Percentiles rank a stretch among this genome's conserved stretches.
phyloP scores from a whole-genome alignment of 2,113 vertebrate genomes.

The Gavialis gangeticus region DNA sequence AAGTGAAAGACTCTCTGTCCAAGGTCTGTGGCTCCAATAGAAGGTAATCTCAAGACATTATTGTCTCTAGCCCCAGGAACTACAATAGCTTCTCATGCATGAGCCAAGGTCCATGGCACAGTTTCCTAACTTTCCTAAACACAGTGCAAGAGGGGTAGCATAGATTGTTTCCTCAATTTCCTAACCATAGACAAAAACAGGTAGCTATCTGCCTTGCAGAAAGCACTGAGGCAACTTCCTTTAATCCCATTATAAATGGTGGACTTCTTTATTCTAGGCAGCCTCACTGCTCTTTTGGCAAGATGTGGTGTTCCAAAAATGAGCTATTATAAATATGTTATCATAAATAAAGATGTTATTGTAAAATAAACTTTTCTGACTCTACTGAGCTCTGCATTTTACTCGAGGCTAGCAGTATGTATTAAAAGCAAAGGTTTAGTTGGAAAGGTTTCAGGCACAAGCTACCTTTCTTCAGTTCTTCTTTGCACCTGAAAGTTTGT shows the following conservation, averaged over 20 bases:
- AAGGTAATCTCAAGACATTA: not conserved
- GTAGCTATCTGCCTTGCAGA: constrained; percentile 57
- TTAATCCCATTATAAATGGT: constrained; percentile 52
- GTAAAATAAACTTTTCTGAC: too few relatives aligned
- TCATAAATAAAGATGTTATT: constrained; percentile 8
- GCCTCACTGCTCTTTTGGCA: constrained; percentile 54
- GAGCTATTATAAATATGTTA: constrained; percentile 56
- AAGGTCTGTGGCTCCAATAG: not conserved
- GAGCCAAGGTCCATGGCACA: not conserved
- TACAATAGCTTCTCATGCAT: not conserved
- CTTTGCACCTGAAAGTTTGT: too few relatives aligned
- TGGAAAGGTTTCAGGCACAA: too few relatives aligned
- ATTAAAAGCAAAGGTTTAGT: too few relatives aligned
- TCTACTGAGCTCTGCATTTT: too few relatives aligned
- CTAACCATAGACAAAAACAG: not conserved
- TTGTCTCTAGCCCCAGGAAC: not conserved
- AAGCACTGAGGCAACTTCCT: constrained; percentile 62
- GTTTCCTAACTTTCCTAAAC: not conserved
- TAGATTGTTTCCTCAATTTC: constrained; percentile 43
- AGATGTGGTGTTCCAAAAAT: constrained; percentile 48
- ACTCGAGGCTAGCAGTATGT: too few relatives aligned
- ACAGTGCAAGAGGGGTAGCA: constrained; percentile 5
- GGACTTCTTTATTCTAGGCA: constrained; percentile 49
- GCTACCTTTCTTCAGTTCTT: too few relatives aligned
- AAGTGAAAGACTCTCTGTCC: not conserved